Base-by-base conservation (phyloP, 1,140 invertebrate genomes). In the Tribolium madens region DNA sequence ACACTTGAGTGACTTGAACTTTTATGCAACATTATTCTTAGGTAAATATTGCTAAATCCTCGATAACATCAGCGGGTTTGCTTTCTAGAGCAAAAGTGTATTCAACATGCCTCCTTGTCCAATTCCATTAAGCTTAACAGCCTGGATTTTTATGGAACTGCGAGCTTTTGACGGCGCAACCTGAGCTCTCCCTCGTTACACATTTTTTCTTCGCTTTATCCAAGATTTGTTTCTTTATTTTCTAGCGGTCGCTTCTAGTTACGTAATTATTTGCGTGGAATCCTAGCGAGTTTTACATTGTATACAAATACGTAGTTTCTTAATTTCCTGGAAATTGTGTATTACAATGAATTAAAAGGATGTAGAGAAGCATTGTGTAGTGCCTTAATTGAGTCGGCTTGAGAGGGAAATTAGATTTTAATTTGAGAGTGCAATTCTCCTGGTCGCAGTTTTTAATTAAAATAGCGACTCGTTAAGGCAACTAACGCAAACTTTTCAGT, bases 381-480 rank as follows among this genome's bases (percentile, higher is more conserved):
- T 14, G 10, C 17, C 26, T 33, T 64, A 64, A 64, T 64, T 64
- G 57, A 64, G 57, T 64, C 12, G 21, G 26, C 26, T 64, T 64
- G 7, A 18, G 12, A 14, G 57, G n/a, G 26, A 64, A 64, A 64
- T 64, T 64, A 33, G 26, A 64, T 64, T 64, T 64, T 64, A 64
- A 64, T 64, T 64, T 33, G 21, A 33, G 17, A 64, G 26, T 64
- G 21, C 26, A 64, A 33, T 64, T 33, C 31, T 64, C 31, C n/a
- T n/a, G n/a, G 26, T n/a, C 14, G 57, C 21, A 33, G 36, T 64
- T 64, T 64, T 64, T 64, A 64, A 64, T 64, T 64, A 64, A 64
- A 64, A 10, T 64, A 42, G 31, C 31, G 7, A 33, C 13, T 33
- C 26, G 57, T 33, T 64, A 33, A 36, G 57, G 21, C 57, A 33